Evolutionary conservation across 35 echinoderm and acorn worm genomes (phyloP).

Genomic region (Ophioderma brevispina): DNA sequence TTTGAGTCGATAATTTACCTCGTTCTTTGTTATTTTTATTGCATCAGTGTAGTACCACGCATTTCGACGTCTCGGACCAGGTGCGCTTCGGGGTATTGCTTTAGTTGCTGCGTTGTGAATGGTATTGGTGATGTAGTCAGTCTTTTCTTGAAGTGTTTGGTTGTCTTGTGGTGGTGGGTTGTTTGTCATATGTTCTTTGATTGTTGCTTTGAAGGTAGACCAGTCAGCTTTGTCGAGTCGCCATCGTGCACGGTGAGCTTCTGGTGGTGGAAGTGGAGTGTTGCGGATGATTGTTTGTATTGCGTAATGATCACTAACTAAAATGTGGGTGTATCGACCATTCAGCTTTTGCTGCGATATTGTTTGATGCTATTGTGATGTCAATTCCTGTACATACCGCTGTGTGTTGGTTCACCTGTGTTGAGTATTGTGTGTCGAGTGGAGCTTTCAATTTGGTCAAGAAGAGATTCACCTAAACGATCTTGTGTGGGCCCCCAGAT

Average conservation of each 20-base stretch:
- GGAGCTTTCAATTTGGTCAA: neutral
- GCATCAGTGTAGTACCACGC: constrained; percentile 4
- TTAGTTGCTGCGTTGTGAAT: neutral
- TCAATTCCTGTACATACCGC: neutral
- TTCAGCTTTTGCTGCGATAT: neutral
- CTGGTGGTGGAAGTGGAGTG: neutral
- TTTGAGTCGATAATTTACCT: constrained; percentile 15
- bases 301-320: neutral
- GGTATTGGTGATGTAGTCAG: neutral
- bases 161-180: constrained; percentile 5
- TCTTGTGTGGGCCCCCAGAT: constrained; percentile 4
- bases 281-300: constrained; percentile 7
- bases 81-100: neutral
- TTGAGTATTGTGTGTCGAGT: neutral
- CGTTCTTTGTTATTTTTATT: constrained; percentile 23
- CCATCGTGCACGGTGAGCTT: neutral
- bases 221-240: constrained; percentile 4
- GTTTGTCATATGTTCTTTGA: neutral
- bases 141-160: constrained; percentile 5
- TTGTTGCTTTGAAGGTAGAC: neutral
- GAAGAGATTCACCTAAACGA: neutral
- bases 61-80: neutral
- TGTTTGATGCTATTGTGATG: constrained; percentile 1
- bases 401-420: constrained; percentile 24
- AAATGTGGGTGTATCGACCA: neutral